A percentile compares a stretch with the other conserved stretches of the same genome.
Conservation (phyloP, 2,888 invertebrate genomes). For the Lycaena phlaeas region DNA sequence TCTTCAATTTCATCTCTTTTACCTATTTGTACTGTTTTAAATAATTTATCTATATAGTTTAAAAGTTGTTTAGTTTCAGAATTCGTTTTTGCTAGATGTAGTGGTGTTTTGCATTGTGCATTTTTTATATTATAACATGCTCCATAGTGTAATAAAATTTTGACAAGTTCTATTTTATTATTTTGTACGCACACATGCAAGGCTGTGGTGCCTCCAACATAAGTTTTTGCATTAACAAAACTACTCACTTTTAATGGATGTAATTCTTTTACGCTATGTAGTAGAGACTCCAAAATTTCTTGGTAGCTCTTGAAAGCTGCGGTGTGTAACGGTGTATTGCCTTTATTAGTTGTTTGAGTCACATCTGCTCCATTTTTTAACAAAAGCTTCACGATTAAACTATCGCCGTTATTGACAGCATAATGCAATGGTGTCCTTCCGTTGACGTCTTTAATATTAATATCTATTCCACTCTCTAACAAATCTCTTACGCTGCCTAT, state of each 20-base stretch:
- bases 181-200: neutral
- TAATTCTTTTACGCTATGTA: neutral
- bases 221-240: neutral
- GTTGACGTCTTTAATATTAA: neutral
- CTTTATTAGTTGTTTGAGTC: neutral
- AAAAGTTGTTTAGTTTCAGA: neutral
- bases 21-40: neutral
- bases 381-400: neutral
- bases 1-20: neutral
- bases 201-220: neutral
- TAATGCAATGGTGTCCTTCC: conserved; percentile 2
- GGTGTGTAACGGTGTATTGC: neutral
- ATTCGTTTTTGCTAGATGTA: neutral
- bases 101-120: neutral
- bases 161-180: neutral
- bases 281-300: neutral
- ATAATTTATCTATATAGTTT: neutral
- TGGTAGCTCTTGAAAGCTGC: neutral
- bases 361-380: conserved; percentile 2
- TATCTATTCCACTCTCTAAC: neutral
- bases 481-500: neutral
- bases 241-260: neutral
- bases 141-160: neutral
- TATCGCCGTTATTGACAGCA: neutral
- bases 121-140: conserved; percentile 4